Evolutionary conservation across 2,797 vertebrate species (phyloP).

Genomic region (Alosa sapidissima): DNA sequence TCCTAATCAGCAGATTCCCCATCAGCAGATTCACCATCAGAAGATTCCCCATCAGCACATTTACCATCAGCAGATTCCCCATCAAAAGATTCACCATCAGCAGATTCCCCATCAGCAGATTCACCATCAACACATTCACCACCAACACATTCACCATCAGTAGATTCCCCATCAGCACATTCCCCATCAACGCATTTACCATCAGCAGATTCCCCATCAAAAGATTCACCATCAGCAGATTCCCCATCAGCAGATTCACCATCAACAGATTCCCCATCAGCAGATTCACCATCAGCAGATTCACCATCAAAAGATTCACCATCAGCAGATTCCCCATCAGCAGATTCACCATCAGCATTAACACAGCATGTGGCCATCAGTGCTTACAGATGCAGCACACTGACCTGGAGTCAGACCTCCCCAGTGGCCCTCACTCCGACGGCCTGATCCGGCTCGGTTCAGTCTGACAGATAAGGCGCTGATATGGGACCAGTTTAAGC

Average conservation of each 20-base stretch:
- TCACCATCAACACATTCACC: background rate
- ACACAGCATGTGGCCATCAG: background rate
- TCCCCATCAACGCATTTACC: background rate
- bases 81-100: background rate
- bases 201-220: background rate
- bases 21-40: background rate
- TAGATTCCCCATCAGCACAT: background rate
- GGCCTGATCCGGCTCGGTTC: background rate
- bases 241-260: background rate
- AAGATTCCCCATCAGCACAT: background rate
- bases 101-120: background rate
- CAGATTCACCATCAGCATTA: background rate
- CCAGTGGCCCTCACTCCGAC: background rate
- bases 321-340: background rate
- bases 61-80: background rate
- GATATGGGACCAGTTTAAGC: background rate
- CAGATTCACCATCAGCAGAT: background rate
- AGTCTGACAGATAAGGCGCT: background rate
- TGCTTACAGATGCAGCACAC: background rate
- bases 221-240: background rate
- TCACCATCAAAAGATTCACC: background rate
- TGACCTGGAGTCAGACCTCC: background rate
- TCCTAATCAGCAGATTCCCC: background rate
- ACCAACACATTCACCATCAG: background rate
- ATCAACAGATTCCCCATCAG: background rate